Percentiles rank a stretch among this genome's conserved stretches.
These are phyloP conservation scores for Bruchidius siliquastri DNA, from an alignment of 2,888 invertebrate genomes.

Conservation along the genomic window DNA sequence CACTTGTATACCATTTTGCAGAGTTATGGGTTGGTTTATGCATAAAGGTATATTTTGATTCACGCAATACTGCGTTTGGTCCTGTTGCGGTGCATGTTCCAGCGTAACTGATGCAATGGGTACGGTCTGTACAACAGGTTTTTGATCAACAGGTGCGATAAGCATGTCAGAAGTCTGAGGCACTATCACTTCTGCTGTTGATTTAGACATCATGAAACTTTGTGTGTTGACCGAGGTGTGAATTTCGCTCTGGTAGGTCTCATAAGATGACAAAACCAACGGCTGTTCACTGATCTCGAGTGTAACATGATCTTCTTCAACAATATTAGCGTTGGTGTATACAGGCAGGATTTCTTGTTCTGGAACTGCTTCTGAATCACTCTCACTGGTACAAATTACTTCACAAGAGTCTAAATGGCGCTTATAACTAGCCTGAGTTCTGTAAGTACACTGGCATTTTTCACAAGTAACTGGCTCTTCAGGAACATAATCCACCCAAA, in stretches of 20 bases:
- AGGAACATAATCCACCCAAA: constrained; percentile 44
- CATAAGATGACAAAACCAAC: constrained; percentile 36
- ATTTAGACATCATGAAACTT: constrained; percentile 37
- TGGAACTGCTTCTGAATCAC: constrained; percentile 61
- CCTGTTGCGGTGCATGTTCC: constrained; percentile 21
- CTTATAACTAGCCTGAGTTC: constrained; percentile 76
- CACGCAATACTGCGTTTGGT: constrained; percentile 31
- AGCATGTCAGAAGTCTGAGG: constrained; percentile 27
- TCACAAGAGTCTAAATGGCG: constrained; percentile 75
- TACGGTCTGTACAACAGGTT: constrained; percentile 25
- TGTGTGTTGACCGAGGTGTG: constrained; percentile 43
- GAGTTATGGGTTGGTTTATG: constrained; percentile 31
- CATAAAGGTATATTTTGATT: constrained; percentile 36
- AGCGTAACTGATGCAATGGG: constrained; percentile 24
- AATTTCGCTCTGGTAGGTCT: constrained; percentile 43
- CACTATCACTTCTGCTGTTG: constrained; percentile 33
- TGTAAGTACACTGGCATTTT: constrained; percentile 81
- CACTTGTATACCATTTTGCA: constrained; percentile 24
- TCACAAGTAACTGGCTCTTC: constrained; percentile 81
- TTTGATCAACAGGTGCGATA: constrained; percentile 23
- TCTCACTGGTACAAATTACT: constrained; percentile 74
- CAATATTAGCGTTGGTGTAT: constrained; percentile 12
- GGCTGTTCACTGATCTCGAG: constrained; percentile 31
- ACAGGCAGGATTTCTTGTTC: constrained; percentile 19
- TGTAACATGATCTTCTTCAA: constrained; percentile 19